Conservation (phyloP, 2,797 vertebrate genomes). For the Hippopotamyrus pictus region DNA sequence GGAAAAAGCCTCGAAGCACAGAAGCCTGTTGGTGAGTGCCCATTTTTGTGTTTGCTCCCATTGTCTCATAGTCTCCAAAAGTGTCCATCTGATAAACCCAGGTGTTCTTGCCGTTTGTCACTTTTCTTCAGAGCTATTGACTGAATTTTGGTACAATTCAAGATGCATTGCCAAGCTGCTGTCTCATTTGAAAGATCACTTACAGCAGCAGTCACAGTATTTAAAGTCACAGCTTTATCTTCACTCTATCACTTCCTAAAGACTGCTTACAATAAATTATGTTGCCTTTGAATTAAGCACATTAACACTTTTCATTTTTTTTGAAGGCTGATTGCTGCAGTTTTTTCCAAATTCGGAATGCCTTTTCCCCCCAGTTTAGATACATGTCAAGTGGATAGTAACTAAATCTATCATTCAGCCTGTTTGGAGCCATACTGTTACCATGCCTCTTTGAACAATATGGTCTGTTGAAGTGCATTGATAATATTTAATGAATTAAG, state of each 20-base stretch:
- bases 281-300: background rate
- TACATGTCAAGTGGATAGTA: background rate
- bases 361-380: background rate
- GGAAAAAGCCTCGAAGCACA: conserved; percentile 97
- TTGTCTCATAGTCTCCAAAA: background rate
- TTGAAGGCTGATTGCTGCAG: background rate
- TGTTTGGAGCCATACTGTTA: background rate
- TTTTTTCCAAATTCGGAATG: background rate
- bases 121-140: background rate
- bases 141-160: background rate
- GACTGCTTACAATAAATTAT: background rate
- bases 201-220: background rate
- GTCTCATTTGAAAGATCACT: background rate
- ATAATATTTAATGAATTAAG: background rate
- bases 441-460: background rate
- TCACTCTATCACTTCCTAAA: background rate
- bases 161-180: background rate
- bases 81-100: background rate
- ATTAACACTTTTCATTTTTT: background rate
- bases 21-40: conserved; percentile 86
- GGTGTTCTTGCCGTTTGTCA: background rate
- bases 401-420: background rate
- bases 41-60: background rate
- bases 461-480: background rate
- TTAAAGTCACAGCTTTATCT: background rate